phyloP scores from a whole-genome alignment of 2,797 vertebrate genomes.

The Setipinna tenuifilis region DNA sequence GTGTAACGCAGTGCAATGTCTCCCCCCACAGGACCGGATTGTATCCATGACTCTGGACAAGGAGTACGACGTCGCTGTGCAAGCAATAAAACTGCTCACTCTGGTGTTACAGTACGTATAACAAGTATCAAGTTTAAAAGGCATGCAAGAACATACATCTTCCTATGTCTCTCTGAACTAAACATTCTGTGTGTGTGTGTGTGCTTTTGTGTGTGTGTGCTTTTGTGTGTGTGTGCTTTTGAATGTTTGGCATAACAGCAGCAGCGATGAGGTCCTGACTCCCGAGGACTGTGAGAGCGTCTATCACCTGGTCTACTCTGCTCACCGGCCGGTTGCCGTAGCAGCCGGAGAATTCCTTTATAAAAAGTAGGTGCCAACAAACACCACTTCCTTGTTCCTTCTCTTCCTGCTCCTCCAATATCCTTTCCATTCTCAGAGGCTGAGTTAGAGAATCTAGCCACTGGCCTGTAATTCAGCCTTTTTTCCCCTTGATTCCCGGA shows the following conservation, averaged over 20 bases:
- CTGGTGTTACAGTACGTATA: slow-evolving; percentile 98
- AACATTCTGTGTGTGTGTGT: neutral
- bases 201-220: neutral
- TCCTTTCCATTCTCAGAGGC: too few relatives aligned
- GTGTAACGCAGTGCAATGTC: slow-evolving; percentile 5
- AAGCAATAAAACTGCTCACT: slow-evolving; percentile 99
- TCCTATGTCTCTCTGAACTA: neutral
- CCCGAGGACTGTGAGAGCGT: slow-evolving; percentile 91
- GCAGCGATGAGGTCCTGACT: slow-evolving; percentile 88
- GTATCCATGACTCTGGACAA: slow-evolving; percentile 99
- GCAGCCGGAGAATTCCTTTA: slow-evolving; percentile 88
- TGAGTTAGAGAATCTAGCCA: too few relatives aligned
- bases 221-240: slow-evolving; percentile 39
- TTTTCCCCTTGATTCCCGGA: too few relatives aligned
- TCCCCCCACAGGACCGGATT: slow-evolving; percentile 87
- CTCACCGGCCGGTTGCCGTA: slow-evolving; percentile 85
- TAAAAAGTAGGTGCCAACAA: slow-evolving; percentile 79
- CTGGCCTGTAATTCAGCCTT: too few relatives aligned
- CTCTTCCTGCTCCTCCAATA: too few relatives aligned
- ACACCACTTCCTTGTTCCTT: too few relatives aligned
- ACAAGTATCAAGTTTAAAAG: neutral
- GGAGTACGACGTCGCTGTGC: slow-evolving; percentile 98
- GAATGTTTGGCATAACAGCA: slow-evolving; percentile 67
- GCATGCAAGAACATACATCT: neutral
- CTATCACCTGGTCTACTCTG: slow-evolving; percentile 89